Evolutionary conservation across 2,888 invertebrate species (phyloP).

Genomic region (Kryphioiulus occultus): DNA sequence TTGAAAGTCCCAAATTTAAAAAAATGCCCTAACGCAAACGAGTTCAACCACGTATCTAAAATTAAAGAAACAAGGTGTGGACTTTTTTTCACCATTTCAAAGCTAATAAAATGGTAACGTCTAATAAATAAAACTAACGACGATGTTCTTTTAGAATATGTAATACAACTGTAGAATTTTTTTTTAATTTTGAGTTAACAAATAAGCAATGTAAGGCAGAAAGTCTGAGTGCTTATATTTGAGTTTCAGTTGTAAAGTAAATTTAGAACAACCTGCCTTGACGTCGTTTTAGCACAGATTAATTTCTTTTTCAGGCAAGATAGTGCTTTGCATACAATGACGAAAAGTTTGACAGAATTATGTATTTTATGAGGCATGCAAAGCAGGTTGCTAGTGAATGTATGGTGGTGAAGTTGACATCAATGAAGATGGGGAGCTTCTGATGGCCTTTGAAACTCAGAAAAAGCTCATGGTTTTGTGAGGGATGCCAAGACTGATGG

Average conservation of each 20-base stretch:
- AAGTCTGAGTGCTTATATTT: background rate
- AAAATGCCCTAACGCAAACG: background rate
- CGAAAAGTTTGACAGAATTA: background rate
- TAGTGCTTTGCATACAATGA: background rate
- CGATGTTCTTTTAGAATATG: background rate
- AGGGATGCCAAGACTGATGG: too few species aligned
- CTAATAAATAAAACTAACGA: background rate
- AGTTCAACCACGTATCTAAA: background rate
- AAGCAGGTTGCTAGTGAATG: slow-evolving; percentile 61
- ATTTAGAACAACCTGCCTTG: background rate
- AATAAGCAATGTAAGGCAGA: background rate
- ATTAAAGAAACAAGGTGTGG: background rate
- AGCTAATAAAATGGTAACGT: background rate
- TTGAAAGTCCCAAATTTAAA: background rate
- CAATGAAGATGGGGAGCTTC: slow-evolving; percentile 87
- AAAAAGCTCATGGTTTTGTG: slow-evolving; percentile 93
- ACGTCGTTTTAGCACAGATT: background rate
- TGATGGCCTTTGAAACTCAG: slow-evolving; percentile 91
- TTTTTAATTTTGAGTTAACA: background rate
- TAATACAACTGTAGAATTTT: background rate
- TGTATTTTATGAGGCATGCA: background rate
- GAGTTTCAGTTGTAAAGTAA: background rate
- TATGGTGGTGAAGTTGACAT: slow-evolving; percentile 73
- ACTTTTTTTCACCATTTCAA: background rate
- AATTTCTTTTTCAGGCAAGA: background rate